phyloP scores from a whole-genome alignment of 2,888 invertebrate species.

The Tiliacea aurago region DNA sequence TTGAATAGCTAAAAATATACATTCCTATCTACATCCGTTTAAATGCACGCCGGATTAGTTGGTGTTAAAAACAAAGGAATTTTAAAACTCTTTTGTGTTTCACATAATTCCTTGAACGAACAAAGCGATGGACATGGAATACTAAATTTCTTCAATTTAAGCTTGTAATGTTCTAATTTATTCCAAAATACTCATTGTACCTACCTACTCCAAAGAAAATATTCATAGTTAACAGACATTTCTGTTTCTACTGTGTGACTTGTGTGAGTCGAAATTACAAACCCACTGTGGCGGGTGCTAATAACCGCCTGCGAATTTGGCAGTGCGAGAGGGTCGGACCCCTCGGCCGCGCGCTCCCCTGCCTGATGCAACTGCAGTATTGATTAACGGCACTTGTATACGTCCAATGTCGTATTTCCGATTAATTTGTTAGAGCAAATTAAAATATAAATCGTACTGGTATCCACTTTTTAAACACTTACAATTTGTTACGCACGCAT shows the following conservation, averaged over 20 bases:
- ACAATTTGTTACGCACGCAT: conserved; percentile 15
- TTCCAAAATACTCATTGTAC: conserved; percentile 23
- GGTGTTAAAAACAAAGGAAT: conserved; percentile 46
- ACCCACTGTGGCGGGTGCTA: conserved; percentile 61
- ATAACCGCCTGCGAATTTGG: conserved; percentile 77
- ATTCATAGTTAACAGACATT: conserved; percentile 15
- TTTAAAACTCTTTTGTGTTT: conserved; percentile 34
- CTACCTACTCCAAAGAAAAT: conserved; percentile 19
- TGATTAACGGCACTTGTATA: conserved; percentile 81
- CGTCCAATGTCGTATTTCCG: conserved; percentile 68
- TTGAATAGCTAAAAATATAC: conserved; percentile 56
- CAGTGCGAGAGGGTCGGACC: conserved; percentile 80
- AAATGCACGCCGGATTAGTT: conserved; percentile 48
- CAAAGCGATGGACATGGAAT: conserved; percentile 46
- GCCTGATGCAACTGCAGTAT: conserved; percentile 86
- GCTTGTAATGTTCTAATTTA: conserved; percentile 12
- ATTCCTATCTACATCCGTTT: conserved; percentile 62
- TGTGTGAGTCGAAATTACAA: conserved; percentile 54
- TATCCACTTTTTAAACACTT: conserved; percentile 18
- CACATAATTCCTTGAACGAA: conserved; percentile 32
- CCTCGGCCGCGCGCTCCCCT: conserved; percentile 74
- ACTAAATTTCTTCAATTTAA: conserved; percentile 39
- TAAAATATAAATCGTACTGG: conserved; percentile 38
- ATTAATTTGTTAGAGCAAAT: conserved; percentile 55
- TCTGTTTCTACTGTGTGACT: conserved; percentile 35